A percentile compares a stretch with the other conserved stretches of the same genome.
phyloP scores from a whole-genome alignment of 2,113 vertebrate genomes.

The Orthonyx spaldingii region DNA sequence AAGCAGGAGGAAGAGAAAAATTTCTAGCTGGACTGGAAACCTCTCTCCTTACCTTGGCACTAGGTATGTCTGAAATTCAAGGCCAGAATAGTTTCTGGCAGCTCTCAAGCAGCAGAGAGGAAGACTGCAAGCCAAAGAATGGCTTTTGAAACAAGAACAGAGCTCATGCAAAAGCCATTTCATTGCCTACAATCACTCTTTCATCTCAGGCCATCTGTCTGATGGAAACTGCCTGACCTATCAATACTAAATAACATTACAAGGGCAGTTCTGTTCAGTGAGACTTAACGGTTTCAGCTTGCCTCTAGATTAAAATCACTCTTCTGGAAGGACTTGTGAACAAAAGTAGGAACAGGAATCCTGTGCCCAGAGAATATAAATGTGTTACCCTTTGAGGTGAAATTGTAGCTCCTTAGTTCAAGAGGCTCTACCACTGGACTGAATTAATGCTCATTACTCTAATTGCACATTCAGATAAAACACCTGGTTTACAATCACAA shows the following conservation, averaged over 20 bases:
- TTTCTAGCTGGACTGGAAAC: neutral
- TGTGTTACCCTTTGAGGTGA: fast-evolving
- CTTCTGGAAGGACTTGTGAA: neutral
- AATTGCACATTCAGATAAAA: neutral
- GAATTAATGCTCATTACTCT: neutral
- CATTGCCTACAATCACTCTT: conserved; percentile 12
- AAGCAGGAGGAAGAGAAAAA: neutral
- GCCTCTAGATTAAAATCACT: conserved; percentile 3
- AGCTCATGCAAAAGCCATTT: conserved; percentile 29
- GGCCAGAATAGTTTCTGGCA: conserved; percentile 31
- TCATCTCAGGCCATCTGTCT: conserved; percentile 23
- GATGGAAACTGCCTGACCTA: neutral
- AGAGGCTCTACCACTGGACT: neutral
- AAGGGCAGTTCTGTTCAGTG: neutral
- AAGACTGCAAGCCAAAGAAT: neutral
- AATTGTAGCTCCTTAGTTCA: neutral
- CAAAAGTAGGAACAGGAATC: neutral
- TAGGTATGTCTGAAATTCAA: neutral
- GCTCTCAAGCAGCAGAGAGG: neutral
- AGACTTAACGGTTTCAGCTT: neutral
- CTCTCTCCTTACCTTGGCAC: neutral
- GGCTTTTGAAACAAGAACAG: conserved; percentile 24
- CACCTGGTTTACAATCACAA: neutral
- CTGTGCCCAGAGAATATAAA: neutral
- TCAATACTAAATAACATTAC: neutral